Base-by-base conservation (phyloP, 2,888 invertebrate genomes). In the Dasypolia templi region DNA sequence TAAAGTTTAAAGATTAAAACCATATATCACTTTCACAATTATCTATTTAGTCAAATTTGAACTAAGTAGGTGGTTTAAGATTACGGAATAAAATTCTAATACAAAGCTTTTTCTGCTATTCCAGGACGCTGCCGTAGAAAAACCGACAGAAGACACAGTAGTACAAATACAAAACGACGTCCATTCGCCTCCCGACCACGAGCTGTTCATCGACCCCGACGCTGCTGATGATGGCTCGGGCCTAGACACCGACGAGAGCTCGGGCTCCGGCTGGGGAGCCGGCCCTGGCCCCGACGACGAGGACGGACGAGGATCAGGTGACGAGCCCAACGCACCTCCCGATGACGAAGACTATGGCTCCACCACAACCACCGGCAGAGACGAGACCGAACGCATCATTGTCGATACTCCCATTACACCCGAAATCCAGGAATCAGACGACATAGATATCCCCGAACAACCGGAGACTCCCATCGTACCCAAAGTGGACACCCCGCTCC, bases 241-340 rank as follows among this genome's bases (percentile, higher is more conserved):
- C 92, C 97, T 98, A 96, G 97, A 97, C 92, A 93, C 97, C 94
- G 98, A 98, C 95, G 98, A 98, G 96, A 98, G 98, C 91, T 98
- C 98, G 91, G 98, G 98, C 89, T 98, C 98, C 93, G 98, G 98
- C 84, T 97, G 97, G 96, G 98, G 96, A 84, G 93, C 95, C 77
- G 96, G 98, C 77, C 95, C 95, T 73, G 95, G 98, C 85, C 97
- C 98, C 82, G 98, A 98, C 96, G 98, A 98, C 97, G 98, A 98
- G 92, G 98, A 95, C 95, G 93, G 91, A 83, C 93, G 94, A 84
- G 95, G 95, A 87, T 94, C 94, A 95, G 95, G 95, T 94, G 95
- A 95, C 92, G 87, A 88, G 73, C 90, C 90, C 79, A 84, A 82
- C 85, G 91, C 91, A 78, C 91, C 89, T 72, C 93, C 93, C 6